Base-by-base conservation (phyloP, 2,113 vertebrate species). In the Mionectes macconnelli region DNA sequence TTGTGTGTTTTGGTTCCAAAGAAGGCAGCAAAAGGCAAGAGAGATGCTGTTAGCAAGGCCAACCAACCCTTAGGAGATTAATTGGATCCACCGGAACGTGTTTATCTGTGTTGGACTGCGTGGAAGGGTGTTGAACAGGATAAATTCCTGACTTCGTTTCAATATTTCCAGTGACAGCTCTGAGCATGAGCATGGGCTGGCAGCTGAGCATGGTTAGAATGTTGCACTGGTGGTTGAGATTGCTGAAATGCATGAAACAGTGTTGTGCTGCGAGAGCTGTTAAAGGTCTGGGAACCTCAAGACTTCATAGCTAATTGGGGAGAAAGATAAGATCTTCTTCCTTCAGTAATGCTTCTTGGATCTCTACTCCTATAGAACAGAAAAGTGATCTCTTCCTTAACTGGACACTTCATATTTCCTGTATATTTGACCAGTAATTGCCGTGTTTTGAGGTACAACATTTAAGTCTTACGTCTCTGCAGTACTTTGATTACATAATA, bases 61-160 rank as follows among this genome's bases (percentile, higher is more conserved):
- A 97, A 93, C 31, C 66, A 89, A 79, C 40, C 93, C 89, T 94
- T 96, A 96, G 96, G 95, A 97, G 93, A 93, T 95, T 96, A 96
- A 97, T 96, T 96, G 91, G 77, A 96, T 93, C 91, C 78, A 76
- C 70, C 95, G 93, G 87, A 95, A 94, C 1, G 1, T 95, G 80
- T 95, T 96, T 96, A 95, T 96, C 84, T 79, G 81, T 56, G 84
- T 81, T 28, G 57, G 80, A 64, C 74, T 89, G 31, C 27, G 62
- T 89, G 44, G 84, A 94, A 94, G 69, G 84, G 89, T 97, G 96
- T 94, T 95, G 91, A 93, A 89, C 22, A 42, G 87, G 87, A 82
- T 92, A 93, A 94, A 95, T 94, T 93, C 52, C 66, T 92, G 93
- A 94, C 69, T 73, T 56, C 28, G 16, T 57, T 94, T 94, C 89